A percentile compares a stretch with the other conserved stretches of the same genome.
phyloP scores from a whole-genome alignment of 2,113 vertebrate species.

The Brienomyrus brachyistius region DNA sequence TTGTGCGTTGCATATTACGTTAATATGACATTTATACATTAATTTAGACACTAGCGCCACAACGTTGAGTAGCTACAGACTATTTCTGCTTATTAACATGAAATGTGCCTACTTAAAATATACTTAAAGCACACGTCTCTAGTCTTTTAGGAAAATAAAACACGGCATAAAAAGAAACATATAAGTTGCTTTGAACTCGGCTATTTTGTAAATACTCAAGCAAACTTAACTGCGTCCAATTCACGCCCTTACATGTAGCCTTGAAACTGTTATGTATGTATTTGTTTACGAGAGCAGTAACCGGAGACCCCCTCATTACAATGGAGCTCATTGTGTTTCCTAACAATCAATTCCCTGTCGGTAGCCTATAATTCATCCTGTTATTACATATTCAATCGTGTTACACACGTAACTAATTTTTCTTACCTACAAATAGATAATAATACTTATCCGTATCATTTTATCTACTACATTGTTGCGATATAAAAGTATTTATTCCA shows the following conservation, averaged over 20 bases:
- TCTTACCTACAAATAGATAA: neutral
- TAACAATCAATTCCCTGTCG: slow-evolving; percentile 45
- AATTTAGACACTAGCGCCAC: neutral
- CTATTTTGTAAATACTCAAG: neutral
- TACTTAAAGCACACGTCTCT: neutral
- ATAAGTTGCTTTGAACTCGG: neutral
- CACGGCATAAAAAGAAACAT: neutral
- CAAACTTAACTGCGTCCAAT: neutral
- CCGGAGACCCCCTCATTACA: slow-evolving; percentile 45
- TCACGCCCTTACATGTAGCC: neutral
- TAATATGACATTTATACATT: neutral
- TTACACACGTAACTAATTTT: neutral
- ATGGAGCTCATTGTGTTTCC: slow-evolving; percentile 32
- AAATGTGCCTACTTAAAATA: neutral
- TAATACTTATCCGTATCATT: neutral
- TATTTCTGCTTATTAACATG: neutral
- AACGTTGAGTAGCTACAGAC: neutral
- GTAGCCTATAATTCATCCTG: slow-evolving; percentile 28
- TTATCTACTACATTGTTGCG: neutral
- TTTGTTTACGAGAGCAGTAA: slow-evolving; percentile 46
- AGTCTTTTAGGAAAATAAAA: neutral
- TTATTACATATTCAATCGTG: neutral
- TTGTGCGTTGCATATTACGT: neutral
- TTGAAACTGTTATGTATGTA: neutral
- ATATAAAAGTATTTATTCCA: neutral